These are phyloP conservation scores for Brachionus koreanus DNA, from an alignment of 1,140 invertebrate species.

Conservation along the genomic window DNA sequence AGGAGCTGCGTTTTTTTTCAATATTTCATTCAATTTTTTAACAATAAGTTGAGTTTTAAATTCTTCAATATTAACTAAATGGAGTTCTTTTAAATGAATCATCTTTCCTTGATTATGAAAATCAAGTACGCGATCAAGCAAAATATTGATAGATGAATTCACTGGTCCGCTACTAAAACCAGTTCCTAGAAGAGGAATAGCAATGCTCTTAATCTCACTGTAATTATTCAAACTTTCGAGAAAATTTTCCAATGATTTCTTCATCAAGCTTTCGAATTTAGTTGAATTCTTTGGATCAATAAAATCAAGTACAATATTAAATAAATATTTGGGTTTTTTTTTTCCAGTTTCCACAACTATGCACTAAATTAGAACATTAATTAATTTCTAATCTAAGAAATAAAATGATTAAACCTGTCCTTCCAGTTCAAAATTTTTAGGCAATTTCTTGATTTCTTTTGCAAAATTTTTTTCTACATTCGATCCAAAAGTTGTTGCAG, in stretches of 20 bases:
- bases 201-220: neutral
- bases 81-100: neutral
- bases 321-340: neutral
- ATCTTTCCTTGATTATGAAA: neutral
- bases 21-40: neutral
- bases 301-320: neutral
- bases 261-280: neutral
- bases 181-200: neutral
- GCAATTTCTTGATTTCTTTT: neutral
- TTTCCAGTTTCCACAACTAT: neutral
- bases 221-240: neutral
- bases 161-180: neutral
- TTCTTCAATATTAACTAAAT: constrained; percentile 9
- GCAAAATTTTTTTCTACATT: neutral
- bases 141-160: neutral
- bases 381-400: neutral
- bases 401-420: neutral
- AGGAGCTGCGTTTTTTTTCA: neutral
- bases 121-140: neutral
- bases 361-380: neutral
- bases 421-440: neutral
- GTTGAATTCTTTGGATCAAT: neutral
- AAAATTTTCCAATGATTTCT: neutral
- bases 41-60: neutral
- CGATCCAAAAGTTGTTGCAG: neutral